These are phyloP conservation scores for Falco naumanni DNA, from an alignment of 2,797 vertebrate genomes.

Conservation along the genomic window DNA sequence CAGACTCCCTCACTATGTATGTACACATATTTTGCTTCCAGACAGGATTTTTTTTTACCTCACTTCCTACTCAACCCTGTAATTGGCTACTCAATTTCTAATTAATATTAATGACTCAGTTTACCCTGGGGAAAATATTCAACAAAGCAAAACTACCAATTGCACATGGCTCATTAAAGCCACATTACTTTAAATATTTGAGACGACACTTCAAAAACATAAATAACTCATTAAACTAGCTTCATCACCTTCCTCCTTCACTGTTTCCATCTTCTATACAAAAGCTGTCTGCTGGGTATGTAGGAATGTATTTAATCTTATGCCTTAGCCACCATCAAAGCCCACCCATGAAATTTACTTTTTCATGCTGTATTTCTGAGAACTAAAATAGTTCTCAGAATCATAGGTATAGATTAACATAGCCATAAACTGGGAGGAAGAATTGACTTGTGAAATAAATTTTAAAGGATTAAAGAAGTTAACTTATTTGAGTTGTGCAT, in stretches of 20 bases:
- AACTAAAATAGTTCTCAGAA: not conserved
- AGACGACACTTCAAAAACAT: slow-evolving; percentile 2
- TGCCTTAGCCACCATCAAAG: not conserved
- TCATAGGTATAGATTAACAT: not conserved
- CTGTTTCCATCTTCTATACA: not conserved
- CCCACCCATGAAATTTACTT: not conserved
- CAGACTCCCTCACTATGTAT: not conserved
- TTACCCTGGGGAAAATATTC: slow-evolving; percentile 21
- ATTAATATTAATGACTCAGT: slow-evolving; percentile 56
- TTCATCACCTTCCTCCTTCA: not conserved
- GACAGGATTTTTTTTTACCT: not conserved
- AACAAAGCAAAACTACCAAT: not conserved
- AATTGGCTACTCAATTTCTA: slow-evolving; percentile 35
- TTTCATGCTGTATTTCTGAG: not conserved
- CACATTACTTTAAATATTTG: slow-evolving; percentile 19
- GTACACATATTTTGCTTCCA: not conserved
- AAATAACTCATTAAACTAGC: slow-evolving; percentile 20
- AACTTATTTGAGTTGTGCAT: not conserved
- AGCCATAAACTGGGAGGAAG: not conserved
- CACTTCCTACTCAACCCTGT: slow-evolving; percentile 19
- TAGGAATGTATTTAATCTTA: not conserved
- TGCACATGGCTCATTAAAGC: slow-evolving; percentile 15
- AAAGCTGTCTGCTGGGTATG: not conserved
- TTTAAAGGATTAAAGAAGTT: not conserved
- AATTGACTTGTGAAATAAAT: not conserved